Base-by-base conservation (phyloP, 2,113 vertebrate genomes). In the Dermatemys mawii region DNA sequence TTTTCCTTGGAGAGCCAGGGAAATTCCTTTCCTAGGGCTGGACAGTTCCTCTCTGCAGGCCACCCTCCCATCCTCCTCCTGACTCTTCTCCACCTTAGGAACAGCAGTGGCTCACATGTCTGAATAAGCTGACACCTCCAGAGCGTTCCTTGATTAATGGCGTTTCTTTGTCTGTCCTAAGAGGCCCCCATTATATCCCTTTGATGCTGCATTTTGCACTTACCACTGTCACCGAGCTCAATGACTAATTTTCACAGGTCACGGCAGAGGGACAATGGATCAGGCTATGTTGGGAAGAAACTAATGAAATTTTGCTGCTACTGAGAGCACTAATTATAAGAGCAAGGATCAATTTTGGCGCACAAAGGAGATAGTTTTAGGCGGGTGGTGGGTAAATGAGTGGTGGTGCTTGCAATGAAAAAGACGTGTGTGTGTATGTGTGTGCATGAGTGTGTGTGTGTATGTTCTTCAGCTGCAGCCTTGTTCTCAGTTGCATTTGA, bases 171-270 rank as follows among this genome's bases (percentile, higher is more conserved):
- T 98, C 93, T 81, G 93, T 79, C 95, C 95, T 93, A 84, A 97
- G 96, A 97, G 95, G 93, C 91, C 92, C 93, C 96, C 76, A 96
- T 96, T 97, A 92, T 96, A 92, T 90, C 91, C 95, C 97, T 98
- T 98, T 98, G 98, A 98, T 97, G 98, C 97, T 94, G 94, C 86
- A 80, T 95, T 97, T 97, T n/a, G 88, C 96, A 95, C 97, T 97
- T 97, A 96, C 94, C 96, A 93, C 95, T 97, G 97, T 97, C 98
- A 97, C 90, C 91, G 97, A 98, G 97, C 98, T 98, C 97, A 97
- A 95, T 98, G 97, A 94, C 98, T 96, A 49, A 97, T 97, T 97
- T 97, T 97, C 93, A 97, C 97, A 98, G 98, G 97, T 98, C 98
- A 98, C 2, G 3, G 95, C 96, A 95, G 94, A 97, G 94, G 96